Base-by-base conservation (phyloP, 2,113 vertebrate genomes). In the Synodontis membranacea region DNA sequence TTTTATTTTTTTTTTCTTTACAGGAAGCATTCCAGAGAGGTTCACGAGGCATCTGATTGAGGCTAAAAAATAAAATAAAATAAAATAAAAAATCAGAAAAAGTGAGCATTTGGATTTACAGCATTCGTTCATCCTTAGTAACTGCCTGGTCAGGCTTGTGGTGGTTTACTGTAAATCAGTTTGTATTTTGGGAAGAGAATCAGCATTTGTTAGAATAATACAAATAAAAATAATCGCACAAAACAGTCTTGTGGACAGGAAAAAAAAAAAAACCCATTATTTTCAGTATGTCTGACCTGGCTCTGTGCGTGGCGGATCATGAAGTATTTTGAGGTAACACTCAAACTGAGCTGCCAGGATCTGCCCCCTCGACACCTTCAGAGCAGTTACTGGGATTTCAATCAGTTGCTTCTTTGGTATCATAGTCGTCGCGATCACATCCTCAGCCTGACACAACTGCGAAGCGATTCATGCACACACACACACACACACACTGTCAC, bases 321-420 rank as follows among this genome's bases (percentile, higher is more conserved):
- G 81, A 85, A 95, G 92, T 72, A 96, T 95, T 91, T 93, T 96
- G 84, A 95, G 87, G 92, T 95, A 96, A 84, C 95, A 96, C 89
- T 96, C 94, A 76, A 93, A 96, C 93, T 96, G 95, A 17, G 95
- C 94, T 0, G 94, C 91, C 79, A 95, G 87, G 84, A 96, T 95
- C 86, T 94, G 91, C 1, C 12, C 58, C 14, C 80, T 66, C 1
- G 94, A 86, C 1, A 9, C 37, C 70, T 89, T 86, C 1, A 91
- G 42, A 0, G 64, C 37, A 0, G 1, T 4, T 76, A 2, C 72
- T 90, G 81, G 89, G 62, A 50, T 90, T 25, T 89, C 74, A 70
- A 81, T 86, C 88, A 50, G 39, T 56, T 89, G 68, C 7, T 82
- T 83, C 5, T 75, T 46, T 66, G 68, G 28, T 0, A 46, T 28